Percentiles rank a stretch among this genome's conserved stretches.
Conservation (phyloP, 2,113 vertebrate genomes). For the Motacilla alba region DNA sequence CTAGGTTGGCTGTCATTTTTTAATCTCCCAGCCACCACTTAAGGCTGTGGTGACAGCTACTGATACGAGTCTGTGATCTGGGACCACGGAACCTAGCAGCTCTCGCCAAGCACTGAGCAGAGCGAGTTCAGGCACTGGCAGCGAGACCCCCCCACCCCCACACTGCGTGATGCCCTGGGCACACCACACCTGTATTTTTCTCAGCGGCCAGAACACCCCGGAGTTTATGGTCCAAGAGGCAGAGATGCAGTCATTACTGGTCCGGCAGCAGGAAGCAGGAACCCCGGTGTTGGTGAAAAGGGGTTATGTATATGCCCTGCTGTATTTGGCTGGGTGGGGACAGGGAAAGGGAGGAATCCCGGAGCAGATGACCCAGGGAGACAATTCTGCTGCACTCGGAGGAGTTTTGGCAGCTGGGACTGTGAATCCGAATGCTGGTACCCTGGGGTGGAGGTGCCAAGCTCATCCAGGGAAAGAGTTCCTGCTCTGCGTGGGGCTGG, state of each 20-base stretch:
- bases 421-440: neutral
- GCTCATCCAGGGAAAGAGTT: neutral
- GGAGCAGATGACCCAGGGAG: neutral
- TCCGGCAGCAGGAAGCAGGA: neutral
- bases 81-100: neutral
- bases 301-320: neutral
- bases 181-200: neutral
- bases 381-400: neutral
- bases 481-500: rapidly evolving
- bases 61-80: neutral
- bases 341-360: neutral
- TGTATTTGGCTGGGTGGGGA: neutral
- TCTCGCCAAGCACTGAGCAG: neutral
- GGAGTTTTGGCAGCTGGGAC: neutral
- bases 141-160: neutral
- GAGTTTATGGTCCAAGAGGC: neutral
- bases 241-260: neutral
- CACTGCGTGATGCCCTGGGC: neutral
- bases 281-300: neutral
- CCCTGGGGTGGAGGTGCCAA: neutral
- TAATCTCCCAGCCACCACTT: neutral
- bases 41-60: neutral
- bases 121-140: neutral
- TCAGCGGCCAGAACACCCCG: neutral
- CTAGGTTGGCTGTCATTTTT: constrained; percentile 1